Evolutionary conservation across 2,888 invertebrate genomes (phyloP).

Genomic region (Amiota communis): DNA sequence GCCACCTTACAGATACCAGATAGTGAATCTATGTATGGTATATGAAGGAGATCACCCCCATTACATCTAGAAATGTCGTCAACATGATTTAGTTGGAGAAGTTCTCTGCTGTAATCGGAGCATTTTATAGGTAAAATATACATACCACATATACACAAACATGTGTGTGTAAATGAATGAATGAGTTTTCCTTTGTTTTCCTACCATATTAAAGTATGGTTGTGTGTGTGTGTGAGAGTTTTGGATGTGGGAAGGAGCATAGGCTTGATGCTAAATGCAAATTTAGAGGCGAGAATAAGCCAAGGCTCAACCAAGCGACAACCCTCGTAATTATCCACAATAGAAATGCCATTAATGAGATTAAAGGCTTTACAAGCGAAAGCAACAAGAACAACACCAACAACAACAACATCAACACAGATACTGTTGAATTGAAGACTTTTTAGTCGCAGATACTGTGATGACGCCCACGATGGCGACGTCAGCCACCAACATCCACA

Average conservation of each 20-base stretch:
- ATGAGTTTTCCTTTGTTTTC: neutral
- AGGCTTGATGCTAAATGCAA: slow-evolving; percentile 53
- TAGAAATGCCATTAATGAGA: slow-evolving; percentile 69
- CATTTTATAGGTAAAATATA: neutral
- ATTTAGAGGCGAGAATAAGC: slow-evolving; percentile 67
- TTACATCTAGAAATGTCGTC: slow-evolving; percentile 62
- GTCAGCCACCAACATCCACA: no score
- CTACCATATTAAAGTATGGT: neutral
- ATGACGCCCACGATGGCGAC: no score
- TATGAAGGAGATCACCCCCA: slow-evolving; percentile 23
- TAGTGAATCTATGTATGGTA: slow-evolving; percentile 28
- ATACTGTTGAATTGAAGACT: slow-evolving; percentile 5
- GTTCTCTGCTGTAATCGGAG: slow-evolving; percentile 15
- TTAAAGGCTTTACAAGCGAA: slow-evolving; percentile 52
- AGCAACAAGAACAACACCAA: neutral
- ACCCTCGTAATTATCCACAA: slow-evolving; percentile 67
- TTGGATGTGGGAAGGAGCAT: neutral
- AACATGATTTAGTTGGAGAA: slow-evolving; percentile 64
- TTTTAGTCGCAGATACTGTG: neutral
- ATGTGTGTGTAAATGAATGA: slow-evolving; percentile 32
- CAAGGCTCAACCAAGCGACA: slow-evolving; percentile 55
- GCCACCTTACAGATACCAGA: slow-evolving; percentile 5
- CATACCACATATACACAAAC: neutral
- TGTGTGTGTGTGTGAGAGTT: slow-evolving; percentile 15
- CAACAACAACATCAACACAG: neutral